Percentiles rank a stretch among this genome's conserved stretches.
Conservation (phyloP, 2,888 invertebrate genomes). For the Bruchidius siliquastri region DNA sequence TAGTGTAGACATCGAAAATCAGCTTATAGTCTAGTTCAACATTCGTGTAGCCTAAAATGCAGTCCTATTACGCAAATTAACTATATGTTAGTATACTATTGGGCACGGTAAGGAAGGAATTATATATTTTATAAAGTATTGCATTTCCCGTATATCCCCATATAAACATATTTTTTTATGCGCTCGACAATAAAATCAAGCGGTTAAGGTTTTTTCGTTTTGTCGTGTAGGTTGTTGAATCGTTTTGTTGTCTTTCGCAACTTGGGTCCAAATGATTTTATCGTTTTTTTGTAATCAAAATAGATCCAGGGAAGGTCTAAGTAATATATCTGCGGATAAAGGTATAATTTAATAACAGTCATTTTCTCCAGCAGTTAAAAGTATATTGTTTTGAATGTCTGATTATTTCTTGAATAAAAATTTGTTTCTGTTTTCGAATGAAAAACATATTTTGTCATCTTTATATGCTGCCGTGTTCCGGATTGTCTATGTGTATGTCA, state of each 20-base stretch:
- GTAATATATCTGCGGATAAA: background rate
- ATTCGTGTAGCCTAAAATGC: background rate
- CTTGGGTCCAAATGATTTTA: background rate
- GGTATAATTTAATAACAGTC: background rate
- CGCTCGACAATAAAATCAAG: background rate
- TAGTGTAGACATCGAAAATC: constrained; percentile 1
- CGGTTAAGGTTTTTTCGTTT: background rate
- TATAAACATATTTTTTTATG: background rate
- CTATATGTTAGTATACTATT: background rate
- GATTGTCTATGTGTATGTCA: no score
- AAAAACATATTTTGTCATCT: no score
- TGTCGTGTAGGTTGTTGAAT: background rate
- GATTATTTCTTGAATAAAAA: no score
- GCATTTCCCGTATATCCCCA: background rate
- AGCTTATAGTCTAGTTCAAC: background rate
- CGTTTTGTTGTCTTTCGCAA: background rate
- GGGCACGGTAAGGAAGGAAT: background rate
- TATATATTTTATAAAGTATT: background rate
- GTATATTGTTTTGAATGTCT: background rate
- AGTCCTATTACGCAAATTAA: background rate
- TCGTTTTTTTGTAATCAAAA: background rate
- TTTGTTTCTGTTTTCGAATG: no score
- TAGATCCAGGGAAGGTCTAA: background rate
- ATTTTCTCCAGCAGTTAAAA: background rate
- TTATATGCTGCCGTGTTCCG: no score